These are phyloP conservation scores for Melanotaenia trifasciata DNA, from an alignment of 2,797 vertebrate genomes.

Conservation along the genomic window DNA sequence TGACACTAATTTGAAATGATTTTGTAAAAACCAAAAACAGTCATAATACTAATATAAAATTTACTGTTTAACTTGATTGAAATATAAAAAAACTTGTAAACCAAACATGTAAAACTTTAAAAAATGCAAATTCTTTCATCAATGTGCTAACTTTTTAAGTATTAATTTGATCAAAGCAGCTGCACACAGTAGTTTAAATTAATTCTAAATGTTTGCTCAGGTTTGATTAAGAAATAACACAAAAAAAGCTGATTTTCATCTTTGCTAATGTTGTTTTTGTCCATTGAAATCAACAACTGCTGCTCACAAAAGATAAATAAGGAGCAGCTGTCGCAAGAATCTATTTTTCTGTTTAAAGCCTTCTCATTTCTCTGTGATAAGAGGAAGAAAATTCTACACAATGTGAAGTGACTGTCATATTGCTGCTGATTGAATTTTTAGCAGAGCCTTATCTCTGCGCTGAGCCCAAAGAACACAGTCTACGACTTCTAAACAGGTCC, in stretches of 20 bases:
- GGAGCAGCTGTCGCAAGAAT: constrained; percentile 26
- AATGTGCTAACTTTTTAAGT: not conserved
- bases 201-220: constrained; percentile 19
- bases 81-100: not conserved
- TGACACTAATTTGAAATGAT: constrained; percentile 5
- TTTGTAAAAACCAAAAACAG: constrained; percentile 2
- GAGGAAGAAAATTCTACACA: constrained; percentile 33
- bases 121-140: not conserved
- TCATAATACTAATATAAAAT: too few relatives aligned
- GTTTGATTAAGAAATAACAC: constrained; percentile 18
- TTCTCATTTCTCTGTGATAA: constrained; percentile 7
- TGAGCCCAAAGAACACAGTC: constrained; percentile 31
- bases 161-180: constrained; percentile 21
- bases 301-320: constrained; percentile 23
- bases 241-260: constrained; percentile 7
- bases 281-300: constrained; percentile 13
- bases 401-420: constrained; percentile 36
- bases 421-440: constrained; percentile 57
- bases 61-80: not conserved
- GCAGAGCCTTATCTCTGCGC: constrained; percentile 12
- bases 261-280: constrained; percentile 12
- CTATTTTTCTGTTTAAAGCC: constrained; percentile 24
- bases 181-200: constrained; percentile 18
- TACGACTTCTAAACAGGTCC: constrained; percentile 38
- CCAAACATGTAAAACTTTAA: not conserved